Evolutionary conservation across 2,797 vertebrate species (phyloP), one percentile per base, ranked within the genome.

Genomic region (Fringilla coelebs): DNA sequence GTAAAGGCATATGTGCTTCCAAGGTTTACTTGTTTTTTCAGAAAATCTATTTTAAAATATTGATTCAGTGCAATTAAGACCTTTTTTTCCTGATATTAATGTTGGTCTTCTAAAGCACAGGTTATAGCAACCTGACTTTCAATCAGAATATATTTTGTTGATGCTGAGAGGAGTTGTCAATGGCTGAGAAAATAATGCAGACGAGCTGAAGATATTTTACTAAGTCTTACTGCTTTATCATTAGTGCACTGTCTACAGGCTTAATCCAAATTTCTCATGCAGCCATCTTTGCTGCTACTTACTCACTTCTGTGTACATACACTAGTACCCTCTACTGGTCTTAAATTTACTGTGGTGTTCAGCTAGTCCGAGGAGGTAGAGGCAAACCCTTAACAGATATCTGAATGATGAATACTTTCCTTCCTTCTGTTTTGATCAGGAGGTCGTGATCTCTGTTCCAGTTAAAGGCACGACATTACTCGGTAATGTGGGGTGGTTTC

Each of bases 301-400:
- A 43, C 20, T 46, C 45, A 82, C 20, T 62, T 57, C 36, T 86
- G 76, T 19, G 29, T 76, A 31, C 1, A 3, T 76, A 51, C 89
- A 25, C 82, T 81, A 91, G 85, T 96, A 85, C 94, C 96, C 94
- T 97, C 93, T 97, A 67, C 94, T 94, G 94, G 94, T 89, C 55
- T 67, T 40, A 73, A 78, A 79, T 46, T 78, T 76, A 52, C 45
- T 85, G 46, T 31, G 51, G 31, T 60, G 43, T 54, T 84, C 55
- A 75, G 36, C 40, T 18, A 70, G 43, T 25, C 36, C 41, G 32
- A 89, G 75, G n/a, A 79, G 28, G 31, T 57, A 41, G 29, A 85
- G 18, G 19, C 5, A 90, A 94, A 61, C n/a, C 1, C 1, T 15
- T 73, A 77, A 49, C 2, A 91, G 52, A 26, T 34, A 83, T 88